Conservation (phyloP, 1,140 invertebrate genomes). For the Agraylea sexmaculata region DNA sequence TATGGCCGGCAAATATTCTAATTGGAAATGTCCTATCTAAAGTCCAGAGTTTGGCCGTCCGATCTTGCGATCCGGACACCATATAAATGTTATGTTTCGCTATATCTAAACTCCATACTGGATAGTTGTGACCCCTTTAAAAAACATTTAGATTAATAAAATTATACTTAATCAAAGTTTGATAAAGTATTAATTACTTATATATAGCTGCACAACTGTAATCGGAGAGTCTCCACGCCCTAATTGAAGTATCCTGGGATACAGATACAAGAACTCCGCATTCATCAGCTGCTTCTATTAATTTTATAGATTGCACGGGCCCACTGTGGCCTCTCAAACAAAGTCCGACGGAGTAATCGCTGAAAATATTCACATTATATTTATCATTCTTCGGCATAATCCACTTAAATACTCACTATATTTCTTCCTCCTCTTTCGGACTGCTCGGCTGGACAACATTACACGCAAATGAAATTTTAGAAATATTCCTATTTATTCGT, state of each 20-base stretch:
- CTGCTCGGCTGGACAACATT: slow-evolving; percentile 27
- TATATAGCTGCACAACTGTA: slow-evolving; percentile 58
- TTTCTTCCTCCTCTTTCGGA: slow-evolving; percentile 10
- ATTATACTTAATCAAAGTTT: not conserved
- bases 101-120: slow-evolving; percentile 76
- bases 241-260: slow-evolving; percentile 66
- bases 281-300: slow-evolving; percentile 42
- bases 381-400: slow-evolving; percentile 5
- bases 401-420: slow-evolving; percentile 26
- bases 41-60: slow-evolving; percentile 76
- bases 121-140: slow-evolving; percentile 67
- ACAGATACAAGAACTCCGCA: slow-evolving; percentile 55
- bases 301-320: slow-evolving; percentile 59
- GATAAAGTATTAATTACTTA: slow-evolving; percentile 38
- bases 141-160: slow-evolving; percentile 11
- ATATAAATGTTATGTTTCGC: slow-evolving; percentile 61
- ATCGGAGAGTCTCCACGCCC: slow-evolving; percentile 56
- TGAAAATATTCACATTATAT: slow-evolving; percentile 21
- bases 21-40: slow-evolving; percentile 66
- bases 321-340: slow-evolving; percentile 59
- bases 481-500: slow-evolving; percentile 34
- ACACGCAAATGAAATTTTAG: slow-evolving; percentile 34
- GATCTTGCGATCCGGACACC: slow-evolving; percentile 73
- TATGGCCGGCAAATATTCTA: slow-evolving; percentile 72
- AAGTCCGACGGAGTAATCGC: slow-evolving; percentile 40